phyloP scores from a whole-genome alignment of 2,113 vertebrate genomes.

The Callipepla californica region DNA sequence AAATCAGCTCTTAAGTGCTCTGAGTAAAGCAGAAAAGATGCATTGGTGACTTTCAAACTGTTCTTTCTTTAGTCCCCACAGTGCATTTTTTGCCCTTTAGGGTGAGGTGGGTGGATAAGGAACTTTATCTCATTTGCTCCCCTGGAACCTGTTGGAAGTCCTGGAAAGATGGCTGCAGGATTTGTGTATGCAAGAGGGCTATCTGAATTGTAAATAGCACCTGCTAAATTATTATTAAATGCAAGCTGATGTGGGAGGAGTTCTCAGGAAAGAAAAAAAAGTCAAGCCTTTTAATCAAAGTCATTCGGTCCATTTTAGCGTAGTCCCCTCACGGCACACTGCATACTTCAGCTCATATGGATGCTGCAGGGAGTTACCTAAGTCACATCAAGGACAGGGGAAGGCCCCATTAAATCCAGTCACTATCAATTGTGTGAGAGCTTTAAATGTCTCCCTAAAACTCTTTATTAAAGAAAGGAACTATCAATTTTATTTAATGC shows the following conservation, averaged over 20 bases:
- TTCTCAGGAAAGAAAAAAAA: conserved; percentile 13
- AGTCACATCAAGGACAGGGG: conserved; percentile 50
- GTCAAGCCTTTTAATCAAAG: conserved; percentile 44
- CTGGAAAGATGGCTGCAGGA: neutral
- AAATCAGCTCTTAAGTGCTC: conserved; percentile 34
- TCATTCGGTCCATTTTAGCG: conserved; percentile 15
- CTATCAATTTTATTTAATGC: conserved; percentile 54
- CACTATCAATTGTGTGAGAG: conserved; percentile 43
- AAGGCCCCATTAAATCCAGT: conserved; percentile 52
- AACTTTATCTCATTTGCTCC: conserved; percentile 24
- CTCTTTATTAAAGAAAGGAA: conserved; percentile 52
- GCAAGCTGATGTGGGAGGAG: conserved; percentile 42
- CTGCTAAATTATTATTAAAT: conserved; percentile 56
- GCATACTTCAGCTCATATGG: neutral
- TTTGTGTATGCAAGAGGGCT: conserved; percentile 3
- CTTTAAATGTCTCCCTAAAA: conserved; percentile 44
- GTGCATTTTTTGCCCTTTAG: conserved; percentile 6
- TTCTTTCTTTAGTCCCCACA: conserved; percentile 4
- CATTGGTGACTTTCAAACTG: conserved; percentile 10
- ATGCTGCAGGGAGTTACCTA: neutral
- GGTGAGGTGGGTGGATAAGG: neutral
- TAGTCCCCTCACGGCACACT: conserved; percentile 10
- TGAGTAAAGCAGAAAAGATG: conserved; percentile 1
- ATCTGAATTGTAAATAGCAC: conserved; percentile 59
- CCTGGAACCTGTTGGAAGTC: conserved; percentile 23